Percentiles rank a stretch among this genome's conserved stretches.
phyloP scores from a whole-genome alignment of 2,113 vertebrate species.

The Mustelus asterias region DNA sequence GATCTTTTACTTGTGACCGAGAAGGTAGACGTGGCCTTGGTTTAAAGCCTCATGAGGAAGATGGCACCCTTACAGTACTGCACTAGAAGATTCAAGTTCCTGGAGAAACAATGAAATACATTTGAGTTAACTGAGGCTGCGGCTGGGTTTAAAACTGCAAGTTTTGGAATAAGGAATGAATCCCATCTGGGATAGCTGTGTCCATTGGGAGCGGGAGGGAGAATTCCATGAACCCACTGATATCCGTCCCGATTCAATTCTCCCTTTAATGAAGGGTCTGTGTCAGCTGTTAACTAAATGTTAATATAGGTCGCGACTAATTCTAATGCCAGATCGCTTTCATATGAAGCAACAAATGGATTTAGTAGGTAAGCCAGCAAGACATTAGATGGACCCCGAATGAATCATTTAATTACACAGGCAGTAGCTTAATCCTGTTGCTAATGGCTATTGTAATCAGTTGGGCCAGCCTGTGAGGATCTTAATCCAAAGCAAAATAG shows the following conservation, averaged over 20 bases:
- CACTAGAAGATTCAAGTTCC: not conserved
- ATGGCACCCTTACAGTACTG: not conserved
- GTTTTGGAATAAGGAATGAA: not conserved
- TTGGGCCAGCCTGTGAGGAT: not conserved
- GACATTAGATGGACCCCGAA: not conserved
- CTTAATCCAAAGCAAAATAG: not conserved
- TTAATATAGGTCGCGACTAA: not conserved
- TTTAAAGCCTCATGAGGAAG: not conserved
- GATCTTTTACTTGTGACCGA: not conserved
- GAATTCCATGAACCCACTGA: not conserved
- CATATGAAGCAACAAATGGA: conserved; percentile 21
- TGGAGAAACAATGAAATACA: not conserved
- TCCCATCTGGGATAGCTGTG: not conserved
- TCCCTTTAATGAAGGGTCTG: not conserved
- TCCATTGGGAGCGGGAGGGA: not conserved
- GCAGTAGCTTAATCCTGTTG: conserved; percentile 26
- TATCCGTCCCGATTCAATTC: not conserved
- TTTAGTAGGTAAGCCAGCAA: conserved; percentile 8
- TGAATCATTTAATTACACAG: conserved; percentile 21
- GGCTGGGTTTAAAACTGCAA: not conserved
- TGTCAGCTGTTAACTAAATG: not conserved
- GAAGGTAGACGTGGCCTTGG: not conserved
- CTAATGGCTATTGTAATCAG: conserved; percentile 1
- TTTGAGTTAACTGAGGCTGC: not conserved
- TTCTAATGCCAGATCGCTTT: not conserved